Evolutionary conservation across 2,113 vertebrate genomes (phyloP).

Genomic region (Furnarius figulus): DNA sequence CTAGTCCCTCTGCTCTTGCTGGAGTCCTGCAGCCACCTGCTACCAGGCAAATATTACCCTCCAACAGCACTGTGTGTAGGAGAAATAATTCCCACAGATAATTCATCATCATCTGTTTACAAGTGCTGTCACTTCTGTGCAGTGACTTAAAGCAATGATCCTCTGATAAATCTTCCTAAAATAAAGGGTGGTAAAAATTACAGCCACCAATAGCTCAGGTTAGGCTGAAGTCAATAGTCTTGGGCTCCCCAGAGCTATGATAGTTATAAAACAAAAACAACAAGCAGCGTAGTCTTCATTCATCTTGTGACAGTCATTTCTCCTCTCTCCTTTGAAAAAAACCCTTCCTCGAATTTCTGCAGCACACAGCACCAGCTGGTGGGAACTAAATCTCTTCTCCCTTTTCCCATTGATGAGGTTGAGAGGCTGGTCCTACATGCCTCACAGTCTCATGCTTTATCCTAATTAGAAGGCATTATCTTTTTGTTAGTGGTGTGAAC

Average conservation of each 20-base stretch:
- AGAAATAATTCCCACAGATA: neutral
- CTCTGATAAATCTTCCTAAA: neutral
- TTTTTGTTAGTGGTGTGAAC: neutral
- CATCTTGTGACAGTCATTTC: neutral
- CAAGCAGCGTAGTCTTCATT: fast-evolving
- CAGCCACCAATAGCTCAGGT: neutral
- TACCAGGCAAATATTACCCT: neutral
- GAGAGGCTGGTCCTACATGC: fast-evolving
- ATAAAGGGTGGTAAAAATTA: neutral
- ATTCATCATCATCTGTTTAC: neutral
- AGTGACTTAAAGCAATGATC: neutral
- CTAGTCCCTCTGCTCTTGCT: neutral
- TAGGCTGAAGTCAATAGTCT: neutral
- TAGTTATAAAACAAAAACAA: neutral
- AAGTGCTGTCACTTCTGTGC: neutral
- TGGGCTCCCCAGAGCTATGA: neutral
- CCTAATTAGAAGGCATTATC: neutral
- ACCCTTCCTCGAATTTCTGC: neutral
- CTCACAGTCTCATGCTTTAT: neutral
- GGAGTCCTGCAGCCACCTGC: neutral
- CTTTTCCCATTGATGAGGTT: neutral
- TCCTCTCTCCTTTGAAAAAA: neutral
- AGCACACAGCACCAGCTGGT: neutral
- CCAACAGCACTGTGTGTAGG: neutral
- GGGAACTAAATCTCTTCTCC: neutral